Base-by-base conservation (phyloP, 2,888 invertebrate species). In the Stictocephala bisonia region DNA sequence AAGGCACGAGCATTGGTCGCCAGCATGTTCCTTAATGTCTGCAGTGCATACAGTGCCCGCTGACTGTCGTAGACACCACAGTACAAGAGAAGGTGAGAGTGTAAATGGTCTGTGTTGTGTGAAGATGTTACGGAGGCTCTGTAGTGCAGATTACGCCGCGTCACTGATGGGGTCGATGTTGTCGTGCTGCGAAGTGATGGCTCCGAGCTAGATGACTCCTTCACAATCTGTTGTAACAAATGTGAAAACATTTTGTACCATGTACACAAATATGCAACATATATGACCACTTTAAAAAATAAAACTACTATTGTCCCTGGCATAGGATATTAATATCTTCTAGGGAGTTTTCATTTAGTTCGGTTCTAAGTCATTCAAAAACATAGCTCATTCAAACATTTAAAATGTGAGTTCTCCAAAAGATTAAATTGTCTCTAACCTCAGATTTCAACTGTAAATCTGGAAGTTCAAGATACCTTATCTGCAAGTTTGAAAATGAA, bases 61-160 rank as follows among this genome's bases (percentile, higher is more conserved):
- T 89, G 87, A 0, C 91, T 90, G 82, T 95, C 94, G 80, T 92
- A 93, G 18, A 92, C 89, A 76, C 91, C 91, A 78, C 90, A 89
- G 81, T 95, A 95, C 1, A 96, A 85, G 48, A 95, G 86, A 85
- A 96, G 88, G 81, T 95, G 95, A 22, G 93, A 92, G 82, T 95
- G 95, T 73, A 93, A 89, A 26, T 91, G 91, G 82, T 93, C 79
- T 4, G 78, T 73, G 31, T 72, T 74, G 20, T 75, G 71, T 40
- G 73, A 73, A n/a, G 76, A 74, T 3, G 76, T 76, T 31, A 77
- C 60, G 4, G 76, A 73, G 29, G 76, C 72, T 29, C 75, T 74
- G 51, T 77, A 77, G 41, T 77, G 74, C 7, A 77, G 72, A 56
- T 76, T 74, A 24, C 71, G 72, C 20, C 71, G 58, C 11, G 72